Percentiles rank a stretch among this genome's conserved stretches.
Evolutionary conservation across 2,113 vertebrate genomes (phyloP).

Genomic region (Callipepla californica): DNA sequence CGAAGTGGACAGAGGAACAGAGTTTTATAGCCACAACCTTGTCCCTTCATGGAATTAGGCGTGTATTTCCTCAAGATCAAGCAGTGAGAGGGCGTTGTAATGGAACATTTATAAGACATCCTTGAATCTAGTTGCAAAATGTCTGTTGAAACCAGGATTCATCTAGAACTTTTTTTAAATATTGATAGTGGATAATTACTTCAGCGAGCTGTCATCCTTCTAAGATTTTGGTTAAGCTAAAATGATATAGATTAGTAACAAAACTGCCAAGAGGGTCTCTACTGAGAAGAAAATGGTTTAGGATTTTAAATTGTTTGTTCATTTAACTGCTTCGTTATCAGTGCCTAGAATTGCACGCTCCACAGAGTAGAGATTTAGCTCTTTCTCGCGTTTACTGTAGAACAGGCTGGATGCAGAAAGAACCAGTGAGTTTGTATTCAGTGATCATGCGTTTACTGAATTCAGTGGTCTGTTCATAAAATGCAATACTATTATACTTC

Average conservation of each 20-base stretch:
- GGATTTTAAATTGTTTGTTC: neutral
- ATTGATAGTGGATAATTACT: neutral
- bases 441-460: neutral
- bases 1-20: neutral
- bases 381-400: neutral
- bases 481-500: neutral
- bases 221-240: neutral
- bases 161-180: neutral
- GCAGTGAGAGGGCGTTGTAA: neutral
- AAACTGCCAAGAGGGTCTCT: neutral
- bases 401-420: neutral
- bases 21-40: neutral
- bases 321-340: neutral
- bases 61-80: neutral
- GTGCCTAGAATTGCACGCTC: neutral
- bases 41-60: neutral
- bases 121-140: neutral
- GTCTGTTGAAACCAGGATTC: neutral
- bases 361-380: neutral
- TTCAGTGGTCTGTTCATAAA: neutral
- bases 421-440: neutral
- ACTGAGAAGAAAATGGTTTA: neutral
- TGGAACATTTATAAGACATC: neutral
- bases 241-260: neutral
- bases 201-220: neutral